Conservation (phyloP, 2,797 vertebrate species). For the Tenualosa ilisha region DNA sequence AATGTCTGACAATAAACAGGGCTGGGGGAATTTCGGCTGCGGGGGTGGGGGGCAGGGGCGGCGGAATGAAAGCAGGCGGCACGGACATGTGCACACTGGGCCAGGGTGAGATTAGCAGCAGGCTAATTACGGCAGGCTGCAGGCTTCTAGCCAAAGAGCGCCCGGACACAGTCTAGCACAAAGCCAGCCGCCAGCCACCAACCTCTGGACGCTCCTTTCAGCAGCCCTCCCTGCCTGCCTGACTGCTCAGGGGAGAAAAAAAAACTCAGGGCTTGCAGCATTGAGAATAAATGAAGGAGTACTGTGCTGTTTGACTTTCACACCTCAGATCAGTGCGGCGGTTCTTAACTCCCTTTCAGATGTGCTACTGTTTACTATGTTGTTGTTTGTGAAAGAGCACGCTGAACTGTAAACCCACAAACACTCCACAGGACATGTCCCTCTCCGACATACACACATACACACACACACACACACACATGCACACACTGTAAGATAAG, state of each 20-base stretch:
- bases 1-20: conserved; percentile 40
- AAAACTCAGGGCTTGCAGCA: not conserved
- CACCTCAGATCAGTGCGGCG: not conserved
- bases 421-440: too few species aligned
- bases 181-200: not conserved
- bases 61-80: not conserved
- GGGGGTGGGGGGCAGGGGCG: not conserved
- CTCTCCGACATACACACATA: not conserved
- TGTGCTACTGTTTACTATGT: not conserved
- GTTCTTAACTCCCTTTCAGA: not conserved
- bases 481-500: not conserved
- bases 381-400: not conserved
- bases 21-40: not conserved
- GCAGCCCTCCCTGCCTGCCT: not conserved
- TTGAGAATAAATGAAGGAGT: not conserved
- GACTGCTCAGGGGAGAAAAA: not conserved
- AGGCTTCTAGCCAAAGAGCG: not conserved
- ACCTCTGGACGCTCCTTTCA: not conserved
- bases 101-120: conserved; percentile 24
- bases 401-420: not conserved
- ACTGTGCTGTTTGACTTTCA: not conserved
- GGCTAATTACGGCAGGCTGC: conserved; percentile 30
- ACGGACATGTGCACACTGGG: conserved; percentile 20
- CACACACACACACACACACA: not conserved
- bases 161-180: not conserved